phyloP scores from a whole-genome alignment of 2,797 vertebrate species.

The Chanos chanos region DNA sequence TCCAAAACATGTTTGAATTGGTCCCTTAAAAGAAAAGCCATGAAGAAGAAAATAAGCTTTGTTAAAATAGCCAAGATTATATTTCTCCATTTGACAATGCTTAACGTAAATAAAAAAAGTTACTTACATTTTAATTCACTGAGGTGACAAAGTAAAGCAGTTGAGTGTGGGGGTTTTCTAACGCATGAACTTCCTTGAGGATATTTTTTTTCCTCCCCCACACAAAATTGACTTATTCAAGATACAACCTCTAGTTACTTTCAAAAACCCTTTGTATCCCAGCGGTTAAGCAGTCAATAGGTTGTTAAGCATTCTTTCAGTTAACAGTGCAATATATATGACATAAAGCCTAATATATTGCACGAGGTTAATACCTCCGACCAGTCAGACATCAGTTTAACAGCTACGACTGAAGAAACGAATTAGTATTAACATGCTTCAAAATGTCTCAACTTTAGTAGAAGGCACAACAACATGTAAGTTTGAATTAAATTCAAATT shows the following conservation, averaged over 20 bases:
- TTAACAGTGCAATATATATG: no score
- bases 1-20: slow-evolving; percentile 66
- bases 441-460: slow-evolving; percentile 53
- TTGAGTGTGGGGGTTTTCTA: no score
- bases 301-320: no score
- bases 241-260: no score
- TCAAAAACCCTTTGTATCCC: no score
- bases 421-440: slow-evolving; percentile 55
- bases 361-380: slow-evolving; percentile 52
- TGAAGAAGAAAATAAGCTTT: slow-evolving; percentile 32
- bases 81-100: slow-evolving; percentile 31
- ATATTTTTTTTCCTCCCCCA: no score
- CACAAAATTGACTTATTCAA: no score
- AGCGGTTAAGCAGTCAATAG: no score
- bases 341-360: slow-evolving; percentile 52
- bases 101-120: slow-evolving; percentile 39
- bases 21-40: slow-evolving; percentile 69
- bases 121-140: slow-evolving; percentile 25
- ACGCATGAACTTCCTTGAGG: no score
- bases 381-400: slow-evolving; percentile 48
- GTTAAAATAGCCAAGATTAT: neutral
- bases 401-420: slow-evolving; percentile 38
- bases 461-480: slow-evolving; percentile 72
- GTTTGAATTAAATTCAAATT: slow-evolving; percentile 49
- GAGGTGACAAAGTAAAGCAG: no score